Base-by-base conservation (phyloP, 92 coral and sea anemone species). In the Metridium senile region DNA sequence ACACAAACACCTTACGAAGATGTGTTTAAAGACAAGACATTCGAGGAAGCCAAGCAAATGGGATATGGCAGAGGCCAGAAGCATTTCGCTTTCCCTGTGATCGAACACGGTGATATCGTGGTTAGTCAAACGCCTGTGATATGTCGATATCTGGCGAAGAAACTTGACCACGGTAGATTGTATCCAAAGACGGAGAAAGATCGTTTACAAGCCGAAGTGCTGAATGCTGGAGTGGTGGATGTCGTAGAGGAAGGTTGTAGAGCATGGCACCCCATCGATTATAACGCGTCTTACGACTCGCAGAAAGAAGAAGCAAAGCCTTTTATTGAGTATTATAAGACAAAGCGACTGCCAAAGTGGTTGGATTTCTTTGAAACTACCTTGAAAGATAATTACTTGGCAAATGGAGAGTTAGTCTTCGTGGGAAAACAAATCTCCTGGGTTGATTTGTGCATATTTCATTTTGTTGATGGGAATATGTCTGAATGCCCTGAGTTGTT, bases 81-180 rank as follows among this genome's bases (percentile, higher is more conserved):
- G 58, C 82, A 78, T 58, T 78, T 88, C 31, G 92, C 92, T 26
- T 88, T 88, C 68, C 92, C 92, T 21, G 92, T 78, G 28, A 31
- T 84, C 0, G 89, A 88, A 43, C 89, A 88, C 72, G 83, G 92
- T 9, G 89, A 88, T 28, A 33, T 88, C 19, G 86, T 63, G 71
- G 30, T 88, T 30, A 88, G 92, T 27, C 89, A 88, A 72, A 88
- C 92, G 49, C 92, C 89, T 46, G 92, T 88, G 46, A 88, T 88
- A 20, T 88, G 92, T 49, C 89, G 92, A 32, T 88, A 88, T 26
- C 58, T 88, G 85, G 92, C 86, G 22, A 88, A 58, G 61, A 88
- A 73, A 52, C 72, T 88, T 31, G 92, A 88, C 66, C 82, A 80
- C 11, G 92, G 92, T 16, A 66, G 89, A 21, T 82, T 88, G 39